Evolutionary conservation across 1,140 invertebrate genomes (phyloP).

Genomic region (Psix sp.): DNA sequence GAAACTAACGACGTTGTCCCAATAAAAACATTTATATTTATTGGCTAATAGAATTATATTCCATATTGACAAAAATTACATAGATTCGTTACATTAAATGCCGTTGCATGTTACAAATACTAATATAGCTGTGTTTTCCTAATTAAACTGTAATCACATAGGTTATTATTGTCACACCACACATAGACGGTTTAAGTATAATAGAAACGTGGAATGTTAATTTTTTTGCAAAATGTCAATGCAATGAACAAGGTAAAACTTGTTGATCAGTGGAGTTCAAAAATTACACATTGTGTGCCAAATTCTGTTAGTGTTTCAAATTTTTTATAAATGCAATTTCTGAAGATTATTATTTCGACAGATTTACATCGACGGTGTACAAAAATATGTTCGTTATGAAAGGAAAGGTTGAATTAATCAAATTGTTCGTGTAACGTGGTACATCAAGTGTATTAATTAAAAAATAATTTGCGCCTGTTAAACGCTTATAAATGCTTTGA

Average conservation of each 20-base stretch:
- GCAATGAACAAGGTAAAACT: constrained; percentile 32
- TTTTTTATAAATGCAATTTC: constrained; percentile 31
- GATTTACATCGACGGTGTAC: constrained; percentile 2
- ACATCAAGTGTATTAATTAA: constrained; percentile 16
- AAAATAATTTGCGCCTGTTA: constrained; percentile 15
- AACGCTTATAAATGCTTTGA: background rate
- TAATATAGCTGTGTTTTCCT: too few relatives aligned
- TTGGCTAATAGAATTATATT: too few relatives aligned
- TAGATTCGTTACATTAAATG: too few relatives aligned
- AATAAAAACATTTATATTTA: too few relatives aligned
- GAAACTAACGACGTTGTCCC: too few relatives aligned
- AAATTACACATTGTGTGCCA: constrained; percentile 47
- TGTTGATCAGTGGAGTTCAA: constrained; percentile 1
- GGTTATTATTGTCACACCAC: too few relatives aligned
- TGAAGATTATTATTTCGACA: constrained; percentile 26
- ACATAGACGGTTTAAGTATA: too few relatives aligned
- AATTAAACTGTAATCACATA: too few relatives aligned
- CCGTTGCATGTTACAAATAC: too few relatives aligned
- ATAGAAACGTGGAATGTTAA: constrained; percentile 52
- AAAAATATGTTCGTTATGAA: constrained; percentile 6
- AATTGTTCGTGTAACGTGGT: constrained; percentile 9
- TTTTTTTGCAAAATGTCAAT: constrained; percentile 30
- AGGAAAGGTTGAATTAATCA: constrained; percentile 5
- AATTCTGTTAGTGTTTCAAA: constrained; percentile 10
- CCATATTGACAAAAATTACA: too few relatives aligned